A percentile compares a stretch with the other conserved stretches of the same genome.
phyloP scores from a whole-genome alignment of 2,113 vertebrate genomes.

The Dermatemys mawii region DNA sequence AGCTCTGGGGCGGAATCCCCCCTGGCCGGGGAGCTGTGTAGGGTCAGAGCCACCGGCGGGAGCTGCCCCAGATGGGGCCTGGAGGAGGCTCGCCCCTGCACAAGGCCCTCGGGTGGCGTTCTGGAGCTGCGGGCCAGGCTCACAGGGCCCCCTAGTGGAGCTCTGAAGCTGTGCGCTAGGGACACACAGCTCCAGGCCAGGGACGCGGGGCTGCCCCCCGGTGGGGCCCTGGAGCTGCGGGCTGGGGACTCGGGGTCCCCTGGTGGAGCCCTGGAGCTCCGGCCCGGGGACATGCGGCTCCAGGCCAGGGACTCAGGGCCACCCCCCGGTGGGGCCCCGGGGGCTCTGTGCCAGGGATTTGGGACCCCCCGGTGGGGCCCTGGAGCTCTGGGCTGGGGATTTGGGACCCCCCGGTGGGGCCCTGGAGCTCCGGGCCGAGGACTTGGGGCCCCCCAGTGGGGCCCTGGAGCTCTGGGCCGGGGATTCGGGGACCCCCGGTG shows the following conservation, averaged over 20 bases:
- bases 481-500: not conserved
- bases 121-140: not conserved
- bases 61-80: not conserved
- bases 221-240: too few species aligned
- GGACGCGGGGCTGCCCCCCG: too few species aligned
- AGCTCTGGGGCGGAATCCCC: not conserved
- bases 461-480: not conserved
- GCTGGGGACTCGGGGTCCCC: too few species aligned
- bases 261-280: too few species aligned
- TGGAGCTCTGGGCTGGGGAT: too few species aligned
- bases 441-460: not conserved
- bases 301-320: too few species aligned
- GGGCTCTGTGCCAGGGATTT: too few species aligned
- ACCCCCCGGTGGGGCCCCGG: too few species aligned
- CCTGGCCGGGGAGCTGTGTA: not conserved
- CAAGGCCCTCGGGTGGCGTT: not conserved
- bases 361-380: too few species aligned
- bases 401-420: too few species aligned
- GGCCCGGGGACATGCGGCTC: too few species aligned
- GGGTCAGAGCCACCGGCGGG: not conserved
- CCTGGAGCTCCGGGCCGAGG: too few species aligned
- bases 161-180: not conserved
- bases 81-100: not conserved
- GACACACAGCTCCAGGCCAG: not conserved
- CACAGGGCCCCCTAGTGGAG: not conserved